phyloP scores from a whole-genome alignment of 2,888 invertebrate species.

The Masnerella sp. region DNA sequence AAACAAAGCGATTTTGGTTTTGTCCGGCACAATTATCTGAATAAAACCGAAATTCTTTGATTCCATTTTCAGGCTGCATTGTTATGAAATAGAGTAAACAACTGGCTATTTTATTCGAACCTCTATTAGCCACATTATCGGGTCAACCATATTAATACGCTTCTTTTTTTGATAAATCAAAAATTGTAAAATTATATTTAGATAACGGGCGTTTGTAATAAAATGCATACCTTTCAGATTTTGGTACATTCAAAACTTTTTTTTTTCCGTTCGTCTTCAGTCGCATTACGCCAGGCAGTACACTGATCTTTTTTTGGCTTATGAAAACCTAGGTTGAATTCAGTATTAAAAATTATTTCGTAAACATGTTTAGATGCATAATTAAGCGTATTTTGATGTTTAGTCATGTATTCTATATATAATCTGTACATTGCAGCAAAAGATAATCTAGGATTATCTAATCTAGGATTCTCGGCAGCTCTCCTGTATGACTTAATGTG shows the following conservation, averaged over 20 bases:
- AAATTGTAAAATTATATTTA: constrained; percentile 61
- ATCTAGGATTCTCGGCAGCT: constrained; percentile 1
- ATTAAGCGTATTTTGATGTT: not conserved
- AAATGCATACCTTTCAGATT: constrained; percentile 23
- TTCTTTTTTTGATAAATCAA: constrained; percentile 46
- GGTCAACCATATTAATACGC: constrained; percentile 65
- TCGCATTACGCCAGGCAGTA: constrained; percentile 63
- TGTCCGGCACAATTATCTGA: constrained; percentile 63
- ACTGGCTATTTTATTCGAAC: constrained; percentile 30
- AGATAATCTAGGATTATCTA: not conserved
- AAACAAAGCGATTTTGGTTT: not conserved
- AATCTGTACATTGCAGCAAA: not conserved
- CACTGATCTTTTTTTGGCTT: constrained; percentile 66
- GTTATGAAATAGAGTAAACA: constrained; percentile 5
- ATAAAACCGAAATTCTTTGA: constrained; percentile 63
- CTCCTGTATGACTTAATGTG: constrained; percentile 18
- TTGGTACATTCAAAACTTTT: constrained; percentile 35
- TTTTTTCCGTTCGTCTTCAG: constrained; percentile 59
- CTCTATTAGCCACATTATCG: constrained; percentile 55
- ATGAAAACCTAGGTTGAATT: constrained; percentile 66
- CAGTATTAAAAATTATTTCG: constrained; percentile 59
- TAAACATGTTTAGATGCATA: not conserved
- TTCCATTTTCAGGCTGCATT: constrained; percentile 19
- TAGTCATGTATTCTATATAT: not conserved
- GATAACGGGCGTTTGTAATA: constrained; percentile 56